phyloP scores from a whole-genome alignment of 2,113 vertebrate species.

The Bombycilla garrulus region DNA sequence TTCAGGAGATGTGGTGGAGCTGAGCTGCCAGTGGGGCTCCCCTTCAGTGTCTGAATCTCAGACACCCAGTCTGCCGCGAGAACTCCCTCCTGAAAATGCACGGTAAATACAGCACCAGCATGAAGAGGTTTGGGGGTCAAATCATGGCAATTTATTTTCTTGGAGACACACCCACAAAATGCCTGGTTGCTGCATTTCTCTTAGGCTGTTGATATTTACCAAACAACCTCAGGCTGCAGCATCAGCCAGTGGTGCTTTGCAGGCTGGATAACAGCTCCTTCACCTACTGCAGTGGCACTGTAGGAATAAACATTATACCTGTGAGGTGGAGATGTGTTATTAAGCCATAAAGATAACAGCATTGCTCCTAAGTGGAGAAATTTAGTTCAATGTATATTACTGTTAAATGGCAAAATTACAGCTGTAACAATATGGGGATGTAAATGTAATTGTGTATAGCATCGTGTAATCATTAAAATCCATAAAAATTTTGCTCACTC shows the following conservation, averaged over 20 bases:
- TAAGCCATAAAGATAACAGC: slow-evolving; percentile 1
- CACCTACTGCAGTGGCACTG: neutral
- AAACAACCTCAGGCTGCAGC: rapidly evolving
- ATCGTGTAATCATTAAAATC: slow-evolving; percentile 47
- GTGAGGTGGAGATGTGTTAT: neutral
- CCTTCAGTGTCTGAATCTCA: neutral
- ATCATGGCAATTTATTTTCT: neutral
- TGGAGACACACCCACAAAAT: neutral
- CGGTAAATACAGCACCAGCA: neutral
- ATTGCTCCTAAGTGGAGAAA: neutral
- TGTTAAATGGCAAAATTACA: slow-evolving; percentile 26
- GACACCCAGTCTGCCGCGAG: neutral
- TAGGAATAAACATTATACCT: neutral
- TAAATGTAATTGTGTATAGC: slow-evolving; percentile 58
- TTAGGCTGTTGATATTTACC: neutral
- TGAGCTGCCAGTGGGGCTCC: neutral
- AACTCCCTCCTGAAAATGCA: neutral
- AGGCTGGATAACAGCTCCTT: neutral
- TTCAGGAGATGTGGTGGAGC: neutral
- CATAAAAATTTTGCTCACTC: slow-evolving; percentile 38
- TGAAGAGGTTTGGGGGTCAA: neutral
- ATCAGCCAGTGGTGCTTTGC: rapidly evolving
- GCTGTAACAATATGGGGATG: slow-evolving; percentile 34
- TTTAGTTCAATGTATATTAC: slow-evolving; percentile 1
- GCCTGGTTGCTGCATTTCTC: neutral